Base-by-base conservation (phyloP, 2,113 vertebrate genomes). In the Psettodes erumei region DNA sequence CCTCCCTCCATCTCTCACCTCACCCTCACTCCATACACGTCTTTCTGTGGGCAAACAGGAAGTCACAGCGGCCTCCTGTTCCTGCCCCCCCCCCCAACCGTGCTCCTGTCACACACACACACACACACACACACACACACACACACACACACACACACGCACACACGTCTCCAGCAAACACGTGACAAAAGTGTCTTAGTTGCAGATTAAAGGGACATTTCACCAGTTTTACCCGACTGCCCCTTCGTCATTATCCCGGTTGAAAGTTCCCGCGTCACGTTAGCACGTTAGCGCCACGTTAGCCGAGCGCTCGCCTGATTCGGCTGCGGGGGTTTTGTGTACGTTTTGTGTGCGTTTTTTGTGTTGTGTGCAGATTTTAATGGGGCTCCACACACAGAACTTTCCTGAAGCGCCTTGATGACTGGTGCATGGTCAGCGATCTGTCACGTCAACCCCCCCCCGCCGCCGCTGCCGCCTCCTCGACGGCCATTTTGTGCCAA, bases 31-130 rank as follows among this genome's bases (percentile, higher is more conserved):
- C 61, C 3, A 25, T 9, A 33, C 84, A 67, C 64, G 3, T 68
- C 66, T 62, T 50, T 85, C 81, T 48, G 23, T 62, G 68, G 84
- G 81, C 82, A 69, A 88, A 83, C 77, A 88, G 72, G 84, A 84
- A 86, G 63, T 71, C 18, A 8, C 50, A 8, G 33, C 67, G 6
- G 75, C 77, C 88, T 90, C 75, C 80, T 58, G 75, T 65, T 64
- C 42, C 65, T 56, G 67, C 71, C 32, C 54, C 19, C 71, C 32
- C 54, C 19, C 8, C 72, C 71, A 33, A 71, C 75, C 69, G 62
- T 13, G 75, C 55, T 74, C 64, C 77, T 83, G 86, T 77, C 82
- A 86, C n/a, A n/a, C n/a, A n/a, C n/a, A n/a, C n/a, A n/a, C n/a
- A n/a, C n/a, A n/a, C n/a, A n/a, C n/a, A n/a, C n/a, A n/a, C n/a